Evolutionary conservation across 1,140 invertebrate genomes (phyloP), one percentile per base, ranked within the genome.

Genomic region (Oppia nitens): DNA sequence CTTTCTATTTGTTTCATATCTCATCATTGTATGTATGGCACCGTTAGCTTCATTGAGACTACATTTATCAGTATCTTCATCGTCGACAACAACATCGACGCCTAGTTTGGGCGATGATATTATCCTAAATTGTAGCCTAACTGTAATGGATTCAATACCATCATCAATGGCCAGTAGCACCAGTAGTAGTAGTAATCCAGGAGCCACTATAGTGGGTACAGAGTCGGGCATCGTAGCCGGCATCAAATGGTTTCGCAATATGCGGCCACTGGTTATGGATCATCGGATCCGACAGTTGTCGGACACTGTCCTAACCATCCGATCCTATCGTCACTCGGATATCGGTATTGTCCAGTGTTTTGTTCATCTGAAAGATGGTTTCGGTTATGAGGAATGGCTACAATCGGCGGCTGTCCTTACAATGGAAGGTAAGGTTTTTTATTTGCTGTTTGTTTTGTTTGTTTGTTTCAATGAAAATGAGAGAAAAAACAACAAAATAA

Each of bases 321-420:
- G 56, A 0, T 57, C 58, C 17, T 64, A 62, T 47, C 56, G 56
- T 28, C 53, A 61, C 45, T 50, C 54, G 40, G 63, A 64, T 47
- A 60, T 56, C 47, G 63, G 63, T 14, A 53, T 64, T 48, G 60
- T 62, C 47, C 63, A 64, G 40, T 64, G 63, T 28, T 64, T 60
- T 21, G 58, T 62, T 17, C 61, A 47, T 20, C 27, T 57, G 6
- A 57, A 45, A n/a, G 47, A 27, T 29, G 47, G 47, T 1, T 25
- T 60, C 27, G 58, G 59, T 55, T 55, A 63, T 49, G 60, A 63
- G 55, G 62, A 63, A 25, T 61, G 60, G 6, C 48, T 61, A n/a
- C 63, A 63, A 54, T 50, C 60, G 4, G 55, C 59, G 9, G 55
- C 58, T n/a, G 40, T 53, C 17, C 24, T 65, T 27, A 50, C 57